Evolutionary conservation across 2,888 invertebrate species (phyloP).

Genomic region (Thalpophila matura): DNA sequence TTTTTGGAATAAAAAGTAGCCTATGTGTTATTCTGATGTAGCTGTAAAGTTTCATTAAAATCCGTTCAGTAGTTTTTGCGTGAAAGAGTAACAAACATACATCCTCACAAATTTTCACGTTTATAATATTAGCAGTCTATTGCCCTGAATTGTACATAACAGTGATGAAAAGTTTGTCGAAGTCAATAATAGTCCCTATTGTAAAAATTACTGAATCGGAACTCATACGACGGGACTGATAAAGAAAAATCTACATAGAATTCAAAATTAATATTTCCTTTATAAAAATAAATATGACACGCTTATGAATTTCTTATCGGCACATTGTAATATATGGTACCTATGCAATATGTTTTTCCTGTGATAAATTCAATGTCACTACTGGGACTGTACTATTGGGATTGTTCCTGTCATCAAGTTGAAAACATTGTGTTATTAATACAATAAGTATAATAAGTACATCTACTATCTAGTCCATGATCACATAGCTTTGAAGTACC

Average conservation of each 20-base stretch:
- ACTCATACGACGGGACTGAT: not conserved
- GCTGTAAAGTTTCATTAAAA: too few relatives aligned
- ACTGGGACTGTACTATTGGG: conserved; percentile 29
- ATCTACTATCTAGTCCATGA: not conserved
- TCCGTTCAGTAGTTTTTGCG: too few relatives aligned
- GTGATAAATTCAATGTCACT: conserved; percentile 62
- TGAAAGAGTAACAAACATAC: too few relatives aligned
- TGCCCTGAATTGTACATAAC: too few relatives aligned
- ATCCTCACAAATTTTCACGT: too few relatives aligned
- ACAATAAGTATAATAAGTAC: not conserved
- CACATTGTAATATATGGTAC: too few relatives aligned
- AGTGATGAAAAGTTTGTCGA: too few relatives aligned
- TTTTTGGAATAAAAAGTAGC: too few relatives aligned
- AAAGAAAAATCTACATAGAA: not conserved
- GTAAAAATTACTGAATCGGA: not conserved
- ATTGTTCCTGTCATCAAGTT: conserved; percentile 13
- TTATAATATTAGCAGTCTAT: too few relatives aligned
- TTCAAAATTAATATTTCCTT: not conserved
- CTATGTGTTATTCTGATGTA: too few relatives aligned
- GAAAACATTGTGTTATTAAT: conserved; percentile 9
- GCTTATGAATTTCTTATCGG: conserved; percentile 34
- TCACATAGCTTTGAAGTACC: too few relatives aligned
- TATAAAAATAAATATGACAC: conserved; percentile 32
- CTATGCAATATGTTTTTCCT: conserved; percentile 43
- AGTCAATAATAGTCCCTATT: too few relatives aligned